Percentiles rank a stretch among this genome's conserved stretches.
Evolutionary conservation across 2,888 invertebrate species (phyloP).

Genomic region (Drosophila mimetica): DNA sequence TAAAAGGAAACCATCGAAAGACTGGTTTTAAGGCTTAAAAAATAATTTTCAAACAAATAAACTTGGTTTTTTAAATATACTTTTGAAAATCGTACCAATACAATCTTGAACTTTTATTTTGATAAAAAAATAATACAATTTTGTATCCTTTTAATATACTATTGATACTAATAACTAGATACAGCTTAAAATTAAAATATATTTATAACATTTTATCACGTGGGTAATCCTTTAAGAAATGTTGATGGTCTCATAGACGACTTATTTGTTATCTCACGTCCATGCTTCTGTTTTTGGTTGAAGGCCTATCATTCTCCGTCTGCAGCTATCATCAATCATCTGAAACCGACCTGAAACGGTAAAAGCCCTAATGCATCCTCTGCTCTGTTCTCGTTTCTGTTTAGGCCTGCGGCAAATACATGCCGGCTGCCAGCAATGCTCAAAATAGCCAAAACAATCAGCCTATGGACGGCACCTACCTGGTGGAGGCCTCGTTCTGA

Average conservation of each 20-base stretch:
- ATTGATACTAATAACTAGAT: too few relatives aligned
- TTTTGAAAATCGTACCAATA: too few relatives aligned
- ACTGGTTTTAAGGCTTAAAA: too few relatives aligned
- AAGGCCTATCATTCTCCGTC: constrained; percentile 2
- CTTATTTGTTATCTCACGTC: background rate
- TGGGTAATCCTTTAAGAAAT: background rate
- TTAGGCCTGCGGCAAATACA: constrained; percentile 93
- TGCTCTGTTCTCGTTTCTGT: constrained; percentile 15
- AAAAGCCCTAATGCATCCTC: constrained; percentile 26
- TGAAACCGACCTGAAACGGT: background rate
- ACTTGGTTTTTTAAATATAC: too few relatives aligned
- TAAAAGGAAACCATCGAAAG: background rate
- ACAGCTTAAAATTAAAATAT: too few relatives aligned
- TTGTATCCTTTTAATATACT: too few relatives aligned
- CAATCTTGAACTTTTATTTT: too few relatives aligned
- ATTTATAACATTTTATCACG: background rate
- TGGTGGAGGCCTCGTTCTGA: constrained; percentile 94
- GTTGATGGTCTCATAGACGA: background rate
- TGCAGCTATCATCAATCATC: constrained; percentile 19
- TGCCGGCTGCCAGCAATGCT: constrained; percentile 92
- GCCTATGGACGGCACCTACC: constrained; percentile 93
- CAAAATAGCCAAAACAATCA: constrained; percentile 92
- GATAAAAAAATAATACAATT: too few relatives aligned
- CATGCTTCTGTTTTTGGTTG: constrained; percentile 17
- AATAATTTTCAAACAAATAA: too few relatives aligned